Base-by-base conservation (phyloP, 2,888 invertebrate species). In the Agrochola litura region DNA sequence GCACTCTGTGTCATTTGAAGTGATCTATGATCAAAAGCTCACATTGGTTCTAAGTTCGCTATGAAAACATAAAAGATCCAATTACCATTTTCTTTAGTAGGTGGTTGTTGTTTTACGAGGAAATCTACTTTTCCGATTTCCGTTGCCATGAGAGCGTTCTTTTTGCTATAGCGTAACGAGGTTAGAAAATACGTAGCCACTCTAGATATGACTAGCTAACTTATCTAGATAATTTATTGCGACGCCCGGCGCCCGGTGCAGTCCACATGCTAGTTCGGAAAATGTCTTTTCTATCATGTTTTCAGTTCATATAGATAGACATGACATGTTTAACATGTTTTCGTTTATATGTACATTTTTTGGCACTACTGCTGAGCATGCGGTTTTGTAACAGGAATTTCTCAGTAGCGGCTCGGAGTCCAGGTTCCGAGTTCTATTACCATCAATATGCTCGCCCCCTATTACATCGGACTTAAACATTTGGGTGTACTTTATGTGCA, bases 211-310 rank as follows among this genome's bases (percentile, higher is more conserved):
- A 46, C 37, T 56, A 41, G 63, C 25, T 64, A n/a, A 49, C 30
- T 49, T 73, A 37, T 4, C 37, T 3, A 46, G 52, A 52, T 79
- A 79, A 69, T 79, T 75, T 64, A 75, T 60, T 37, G 68, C 19
- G 68, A 68, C 52, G 43, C 37, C 8, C 37, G 0, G n/a, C 52
- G 43, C 37, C 8, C 37, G 0, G n/a, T 63, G 37, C 16, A 43
- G 67, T 58, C 12, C 63, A 52, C 58, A 14, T 41, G 54, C 6
- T 64, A 76, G 25, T 37, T 16, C 5, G 0, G 8, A 25, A 68
- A 54, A 58, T 74, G 43, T 63, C 0, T 56, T 63, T 61, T 52
- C n/a, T 43, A 14, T 73, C n/a, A 25, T 43, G 1, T n/a, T 41
- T 30, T 37, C 10, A 46, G 0, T 46, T 46, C 6, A 37, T 30